Evolutionary conservation across 2,113 vertebrate species (phyloP).

Genomic region (Corythoichthys haematopterus): DNA sequence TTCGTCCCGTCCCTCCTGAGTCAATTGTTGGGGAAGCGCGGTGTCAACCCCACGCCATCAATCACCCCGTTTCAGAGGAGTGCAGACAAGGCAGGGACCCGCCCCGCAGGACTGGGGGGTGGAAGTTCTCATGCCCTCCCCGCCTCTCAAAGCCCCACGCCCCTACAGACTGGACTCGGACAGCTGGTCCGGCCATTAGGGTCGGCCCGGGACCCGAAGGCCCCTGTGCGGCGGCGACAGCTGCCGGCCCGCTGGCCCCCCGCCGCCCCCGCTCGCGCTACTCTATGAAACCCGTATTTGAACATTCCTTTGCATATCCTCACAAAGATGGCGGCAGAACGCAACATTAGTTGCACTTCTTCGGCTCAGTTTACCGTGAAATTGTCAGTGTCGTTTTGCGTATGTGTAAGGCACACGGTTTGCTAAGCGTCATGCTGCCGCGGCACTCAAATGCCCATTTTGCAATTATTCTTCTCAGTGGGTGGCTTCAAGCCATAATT

Average conservation of each 20-base stretch:
- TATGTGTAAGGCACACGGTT: conserved; percentile 9
- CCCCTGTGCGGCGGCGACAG: conserved; percentile 73
- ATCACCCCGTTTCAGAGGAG: conserved; percentile 77
- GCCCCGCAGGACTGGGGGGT: conserved; percentile 74
- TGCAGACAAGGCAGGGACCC: conserved; percentile 76
- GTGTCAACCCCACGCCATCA: conserved; percentile 78
- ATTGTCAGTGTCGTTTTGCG: background rate
- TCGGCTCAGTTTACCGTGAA: conserved; percentile 4
- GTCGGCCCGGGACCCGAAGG: conserved; percentile 67
- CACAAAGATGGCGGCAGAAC: conserved; percentile 33
- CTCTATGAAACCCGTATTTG: conserved; percentile 67
- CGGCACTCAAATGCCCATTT: conserved; percentile 24
- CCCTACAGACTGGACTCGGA: conserved; percentile 74
- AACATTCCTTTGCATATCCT: conserved; percentile 55
- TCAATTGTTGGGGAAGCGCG: conserved; percentile 75
- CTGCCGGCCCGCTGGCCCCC: conserved; percentile 71
- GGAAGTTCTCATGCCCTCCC: conserved; percentile 80
- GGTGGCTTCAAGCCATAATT: conserved; percentile 32
- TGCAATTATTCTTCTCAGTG: conserved; percentile 7
- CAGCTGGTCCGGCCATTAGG: conserved; percentile 80
- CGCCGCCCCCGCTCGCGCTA: conserved; percentile 15
- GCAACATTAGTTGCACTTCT: conserved; percentile 15
- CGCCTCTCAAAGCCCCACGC: conserved; percentile 67
- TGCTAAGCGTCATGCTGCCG: conserved; percentile 13
- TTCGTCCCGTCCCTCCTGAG: conserved; percentile 72